Conservation (phyloP, 2,797 vertebrate genomes). For the Crypturellus tataupa region DNA sequence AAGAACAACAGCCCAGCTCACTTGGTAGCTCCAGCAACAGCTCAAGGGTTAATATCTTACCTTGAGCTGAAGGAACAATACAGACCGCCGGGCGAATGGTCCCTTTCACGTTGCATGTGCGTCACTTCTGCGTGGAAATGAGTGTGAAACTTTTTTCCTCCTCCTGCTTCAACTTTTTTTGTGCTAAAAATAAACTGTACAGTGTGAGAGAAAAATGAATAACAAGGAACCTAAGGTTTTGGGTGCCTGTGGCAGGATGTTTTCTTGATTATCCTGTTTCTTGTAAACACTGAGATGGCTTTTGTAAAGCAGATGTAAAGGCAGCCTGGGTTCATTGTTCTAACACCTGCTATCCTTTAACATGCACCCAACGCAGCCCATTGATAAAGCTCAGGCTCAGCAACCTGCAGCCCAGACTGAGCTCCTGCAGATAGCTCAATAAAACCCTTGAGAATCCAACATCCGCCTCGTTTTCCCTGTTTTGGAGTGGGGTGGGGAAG, state of each 20-base stretch:
- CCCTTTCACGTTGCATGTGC: conserved; percentile 1
- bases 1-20: neutral
- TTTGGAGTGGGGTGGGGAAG: conserved; percentile 36
- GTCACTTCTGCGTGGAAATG: conserved; percentile 74
- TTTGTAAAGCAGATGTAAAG: conserved; percentile 80
- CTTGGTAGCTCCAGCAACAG: neutral
- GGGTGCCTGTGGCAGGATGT: conserved; percentile 82
- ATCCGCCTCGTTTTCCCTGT: conserved; percentile 21
- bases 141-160: conserved; percentile 40
- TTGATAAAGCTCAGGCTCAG: conserved; percentile 73
- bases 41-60: conserved; percentile 36
- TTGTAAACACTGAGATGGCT: conserved; percentile 73
- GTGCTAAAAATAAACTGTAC: conserved; percentile 80
- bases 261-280: conserved; percentile 82
- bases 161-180: conserved; percentile 42
- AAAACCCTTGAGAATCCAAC: conserved; percentile 45
- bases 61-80: conserved; percentile 1
- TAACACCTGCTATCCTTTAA: conserved; percentile 81
- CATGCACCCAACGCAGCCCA: conserved; percentile 51
- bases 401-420: conserved; percentile 28
- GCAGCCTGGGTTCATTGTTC: conserved; percentile 81
- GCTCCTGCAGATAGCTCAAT: conserved; percentile 7
- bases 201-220: conserved; percentile 79
- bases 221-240: conserved; percentile 65
- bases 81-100: neutral